A percentile compares a stretch with the other conserved stretches of the same genome.
These are phyloP conservation scores for Magallana nippona DNA, from an alignment of 2,888 invertebrate genomes.

Conservation along the genomic window DNA sequence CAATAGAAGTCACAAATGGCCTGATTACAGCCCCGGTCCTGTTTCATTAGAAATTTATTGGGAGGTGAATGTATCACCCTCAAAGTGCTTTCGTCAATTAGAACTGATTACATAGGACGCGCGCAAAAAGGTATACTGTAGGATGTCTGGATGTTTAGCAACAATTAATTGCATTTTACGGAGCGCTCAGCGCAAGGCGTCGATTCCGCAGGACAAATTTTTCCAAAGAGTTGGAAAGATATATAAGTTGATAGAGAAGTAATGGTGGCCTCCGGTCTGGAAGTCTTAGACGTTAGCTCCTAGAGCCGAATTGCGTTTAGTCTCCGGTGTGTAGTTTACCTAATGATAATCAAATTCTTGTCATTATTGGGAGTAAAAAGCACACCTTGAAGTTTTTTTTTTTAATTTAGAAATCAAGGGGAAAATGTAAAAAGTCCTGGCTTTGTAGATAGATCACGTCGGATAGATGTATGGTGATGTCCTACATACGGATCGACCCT, in stretches of 20 bases:
- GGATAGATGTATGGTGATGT: too few relatives aligned
- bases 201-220: conserved; percentile 17
- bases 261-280: neutral
- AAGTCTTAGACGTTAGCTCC: neutral
- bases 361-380: neutral
- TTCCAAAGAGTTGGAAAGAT: neutral
- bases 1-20: conserved; percentile 6
- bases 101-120: conserved; percentile 7
- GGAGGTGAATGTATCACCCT: neutral
- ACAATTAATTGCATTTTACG: conserved; percentile 31
- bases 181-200: neutral
- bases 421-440: neutral
- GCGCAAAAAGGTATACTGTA: neutral
- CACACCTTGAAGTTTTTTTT: neutral
- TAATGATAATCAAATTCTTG: conserved; percentile 32
- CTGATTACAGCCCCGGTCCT: neutral
- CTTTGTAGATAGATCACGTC: neutral
- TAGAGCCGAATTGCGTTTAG: neutral
- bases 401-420: neutral
- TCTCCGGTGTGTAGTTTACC: neutral
- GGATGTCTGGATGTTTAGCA: conserved; percentile 3
- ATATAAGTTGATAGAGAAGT: conserved; percentile 20
- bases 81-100: conserved; percentile 32
- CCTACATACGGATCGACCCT: too few relatives aligned
- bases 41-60: conserved; percentile 32